Evolutionary conservation across 2,888 invertebrate species (phyloP).

Genomic region (Acanthosepion lycidas): DNA sequence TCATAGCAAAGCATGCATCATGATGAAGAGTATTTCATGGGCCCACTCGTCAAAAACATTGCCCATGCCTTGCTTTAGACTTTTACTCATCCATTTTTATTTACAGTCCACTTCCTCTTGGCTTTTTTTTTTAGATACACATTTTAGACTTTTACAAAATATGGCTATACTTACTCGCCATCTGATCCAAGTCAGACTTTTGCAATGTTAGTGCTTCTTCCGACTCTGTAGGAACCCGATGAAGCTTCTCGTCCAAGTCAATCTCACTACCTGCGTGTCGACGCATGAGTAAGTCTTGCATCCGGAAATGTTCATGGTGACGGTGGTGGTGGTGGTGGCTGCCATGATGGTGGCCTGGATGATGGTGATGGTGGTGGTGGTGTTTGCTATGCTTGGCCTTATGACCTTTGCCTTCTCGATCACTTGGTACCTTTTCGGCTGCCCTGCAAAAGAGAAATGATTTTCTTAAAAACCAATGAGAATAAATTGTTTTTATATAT

Average conservation of each 20-base stretch:
- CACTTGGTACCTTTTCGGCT: neutral
- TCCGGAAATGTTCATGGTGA: conserved; percentile 62
- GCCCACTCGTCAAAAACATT: too few species aligned
- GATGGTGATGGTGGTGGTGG: conserved; percentile 34
- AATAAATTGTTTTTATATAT: too few species aligned
- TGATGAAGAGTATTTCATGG: too few species aligned
- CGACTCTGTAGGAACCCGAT: conserved; percentile 69
- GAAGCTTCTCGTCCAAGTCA: conserved; percentile 57
- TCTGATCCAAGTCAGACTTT: conserved; percentile 86
- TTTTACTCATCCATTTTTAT: too few species aligned
- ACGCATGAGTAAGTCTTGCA: conserved; percentile 64
- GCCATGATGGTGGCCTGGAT: neutral
- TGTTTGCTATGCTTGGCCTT: neutral
- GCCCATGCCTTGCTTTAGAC: too few species aligned
- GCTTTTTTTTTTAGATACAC: too few species aligned
- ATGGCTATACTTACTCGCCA: conserved; percentile 78
- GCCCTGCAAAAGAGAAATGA: neutral
- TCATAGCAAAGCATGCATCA: too few species aligned
- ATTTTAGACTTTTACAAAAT: too few species aligned
- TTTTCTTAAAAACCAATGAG: too few species aligned
- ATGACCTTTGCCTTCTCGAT: neutral
- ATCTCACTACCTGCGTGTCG: conserved; percentile 69
- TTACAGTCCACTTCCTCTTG: too few species aligned
- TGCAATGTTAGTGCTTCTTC: conserved; percentile 84
- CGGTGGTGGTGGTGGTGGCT: conserved; percentile 57